Evolutionary conservation across 2,113 vertebrate genomes (phyloP).

Genomic region (Oreotrochilus melanogaster): DNA sequence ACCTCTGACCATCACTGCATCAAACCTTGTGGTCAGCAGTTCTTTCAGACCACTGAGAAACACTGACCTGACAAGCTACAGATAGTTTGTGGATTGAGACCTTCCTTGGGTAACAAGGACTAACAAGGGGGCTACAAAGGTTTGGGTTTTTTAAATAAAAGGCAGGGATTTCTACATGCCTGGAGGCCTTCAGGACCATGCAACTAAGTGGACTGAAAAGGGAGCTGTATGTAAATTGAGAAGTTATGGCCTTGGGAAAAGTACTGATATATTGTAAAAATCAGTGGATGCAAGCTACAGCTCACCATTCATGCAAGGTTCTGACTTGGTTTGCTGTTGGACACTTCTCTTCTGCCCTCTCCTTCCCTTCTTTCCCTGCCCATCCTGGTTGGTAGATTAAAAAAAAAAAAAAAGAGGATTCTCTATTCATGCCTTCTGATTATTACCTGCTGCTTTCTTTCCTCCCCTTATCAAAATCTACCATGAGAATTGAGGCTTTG

Average conservation of each 20-base stretch:
- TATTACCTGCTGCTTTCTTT: not conserved
- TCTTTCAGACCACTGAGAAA: not conserved
- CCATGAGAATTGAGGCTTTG: not conserved
- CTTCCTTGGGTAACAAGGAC: not conserved
- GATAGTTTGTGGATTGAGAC: not conserved
- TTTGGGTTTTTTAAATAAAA: not conserved
- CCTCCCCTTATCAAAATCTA: not conserved
- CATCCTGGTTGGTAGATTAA: not conserved
- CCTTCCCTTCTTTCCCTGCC: not conserved
- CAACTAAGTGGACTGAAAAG: not conserved
- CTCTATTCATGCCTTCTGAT: not conserved
- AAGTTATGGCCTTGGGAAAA: not conserved
- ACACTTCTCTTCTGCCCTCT: not conserved
- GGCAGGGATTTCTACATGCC: not conserved
- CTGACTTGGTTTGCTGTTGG: not conserved
- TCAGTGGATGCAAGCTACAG: not conserved
- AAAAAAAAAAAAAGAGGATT: not conserved
- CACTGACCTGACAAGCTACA: not conserved
- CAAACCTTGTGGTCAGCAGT: not conserved
- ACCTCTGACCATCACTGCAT: not conserved
- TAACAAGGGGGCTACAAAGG: not conserved
- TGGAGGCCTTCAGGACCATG: not conserved
- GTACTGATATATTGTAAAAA: not conserved
- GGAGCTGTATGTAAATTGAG: not conserved
- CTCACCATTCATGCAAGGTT: not conserved